These are phyloP conservation scores for Macrocentrus cingulum DNA, from an alignment of 1,140 invertebrate genomes.

Conservation along the genomic window DNA sequence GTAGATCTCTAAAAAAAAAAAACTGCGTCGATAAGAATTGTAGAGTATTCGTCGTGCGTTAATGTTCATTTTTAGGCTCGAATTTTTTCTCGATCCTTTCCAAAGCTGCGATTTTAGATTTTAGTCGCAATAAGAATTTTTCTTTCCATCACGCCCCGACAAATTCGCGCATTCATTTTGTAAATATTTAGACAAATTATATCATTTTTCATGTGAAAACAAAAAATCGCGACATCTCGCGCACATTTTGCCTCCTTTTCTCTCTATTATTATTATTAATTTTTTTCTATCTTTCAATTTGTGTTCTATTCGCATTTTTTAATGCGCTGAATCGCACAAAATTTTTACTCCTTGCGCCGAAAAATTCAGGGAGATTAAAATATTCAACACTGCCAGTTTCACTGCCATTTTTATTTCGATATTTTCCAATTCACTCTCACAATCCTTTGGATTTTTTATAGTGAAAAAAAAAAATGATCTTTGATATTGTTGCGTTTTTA, in stretches of 20 bases:
- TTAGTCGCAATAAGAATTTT: no score
- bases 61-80: background rate
- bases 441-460: no score
- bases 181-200: background rate
- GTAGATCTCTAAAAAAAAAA: constrained; percentile 31
- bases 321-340: constrained; percentile 16
- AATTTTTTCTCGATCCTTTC: constrained; percentile 1
- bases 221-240: no score
- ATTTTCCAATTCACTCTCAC: no score
- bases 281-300: constrained; percentile 14
- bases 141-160: no score
- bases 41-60: constrained; percentile 8
- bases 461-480: no score
- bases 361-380: constrained; percentile 16
- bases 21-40: constrained; percentile 14
- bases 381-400: constrained; percentile 2
- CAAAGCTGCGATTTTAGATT: constrained; percentile 10
- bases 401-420: no score
- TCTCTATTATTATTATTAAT: background rate
- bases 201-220: no score
- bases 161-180: constrained; percentile 1
- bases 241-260: no score
- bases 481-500: no score
- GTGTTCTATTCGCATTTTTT: background rate
- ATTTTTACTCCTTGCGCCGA: constrained; percentile 9